Conservation (phyloP, 2,797 vertebrate genomes). For the Helostoma temminkii region DNA sequence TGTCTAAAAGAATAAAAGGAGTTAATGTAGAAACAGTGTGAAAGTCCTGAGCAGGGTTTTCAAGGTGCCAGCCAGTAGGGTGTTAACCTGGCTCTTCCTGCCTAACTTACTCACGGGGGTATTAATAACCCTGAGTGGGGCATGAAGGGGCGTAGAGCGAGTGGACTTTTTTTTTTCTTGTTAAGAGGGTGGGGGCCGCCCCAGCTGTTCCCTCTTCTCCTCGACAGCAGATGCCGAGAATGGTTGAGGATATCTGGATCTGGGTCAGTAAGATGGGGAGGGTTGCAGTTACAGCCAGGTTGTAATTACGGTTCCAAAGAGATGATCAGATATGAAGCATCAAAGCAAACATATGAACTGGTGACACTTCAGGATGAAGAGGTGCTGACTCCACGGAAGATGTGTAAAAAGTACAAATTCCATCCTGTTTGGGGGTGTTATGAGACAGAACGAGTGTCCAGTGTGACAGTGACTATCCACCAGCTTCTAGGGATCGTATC, state of each 20-base stretch:
- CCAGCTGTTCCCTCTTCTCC: constrained; percentile 75
- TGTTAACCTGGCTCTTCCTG: constrained; percentile 57
- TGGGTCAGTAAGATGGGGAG: constrained; percentile 57
- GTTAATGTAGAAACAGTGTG: neutral
- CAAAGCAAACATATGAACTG: constrained; percentile 24
- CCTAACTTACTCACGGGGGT: constrained; percentile 39
- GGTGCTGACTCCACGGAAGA: constrained; percentile 8
- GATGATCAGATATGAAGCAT: constrained; percentile 22
- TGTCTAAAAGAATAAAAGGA: neutral
- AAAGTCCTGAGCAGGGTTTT: constrained; percentile 4
- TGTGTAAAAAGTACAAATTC: too few species aligned
- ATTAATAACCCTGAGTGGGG: constrained; percentile 64
- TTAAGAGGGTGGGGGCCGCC: constrained; percentile 26
- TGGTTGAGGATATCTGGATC: constrained; percentile 65
- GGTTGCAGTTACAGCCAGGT: constrained; percentile 60
- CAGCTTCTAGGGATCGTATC: constrained; percentile 34
- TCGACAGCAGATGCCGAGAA: constrained; percentile 71
- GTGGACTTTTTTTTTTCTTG: neutral
- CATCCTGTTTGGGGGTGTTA: too few species aligned
- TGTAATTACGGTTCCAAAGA: constrained; percentile 37
- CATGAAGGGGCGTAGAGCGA: constrained; percentile 26
- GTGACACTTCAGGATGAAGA: neutral
- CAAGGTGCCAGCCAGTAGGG: neutral
- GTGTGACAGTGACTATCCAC: neutral
- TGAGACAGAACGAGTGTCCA: too few species aligned